A percentile compares a stretch with the other conserved stretches of the same genome.
These are phyloP conservation scores for Uloborus plumipes DNA, from an alignment of 2,888 invertebrate genomes.

Conservation along the genomic window DNA sequence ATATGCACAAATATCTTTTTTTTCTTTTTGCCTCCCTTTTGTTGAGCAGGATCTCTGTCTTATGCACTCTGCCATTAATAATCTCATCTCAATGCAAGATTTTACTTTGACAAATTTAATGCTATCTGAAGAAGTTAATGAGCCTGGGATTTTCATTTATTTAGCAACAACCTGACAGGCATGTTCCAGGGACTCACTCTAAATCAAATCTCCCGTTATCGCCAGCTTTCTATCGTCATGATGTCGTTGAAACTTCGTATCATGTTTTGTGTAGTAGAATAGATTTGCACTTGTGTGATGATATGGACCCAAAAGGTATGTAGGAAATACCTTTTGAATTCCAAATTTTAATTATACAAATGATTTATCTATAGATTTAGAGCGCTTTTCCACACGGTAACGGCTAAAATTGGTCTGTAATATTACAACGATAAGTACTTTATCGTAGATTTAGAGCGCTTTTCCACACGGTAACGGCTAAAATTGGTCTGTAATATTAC, in stretches of 20 bases:
- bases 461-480: no score
- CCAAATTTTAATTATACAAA: no score
- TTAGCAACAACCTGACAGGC: constrained; percentile 62
- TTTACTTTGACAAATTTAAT: constrained; percentile 3
- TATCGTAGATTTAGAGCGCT: no score
- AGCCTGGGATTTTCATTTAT: not conserved
- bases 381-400: no score
- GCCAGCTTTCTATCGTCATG: constrained; percentile 81
- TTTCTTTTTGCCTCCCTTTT: no score
- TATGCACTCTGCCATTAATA: no score
- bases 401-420: no score
- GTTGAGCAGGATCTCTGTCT: no score
- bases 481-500: no score
- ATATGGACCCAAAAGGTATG: constrained; percentile 81
- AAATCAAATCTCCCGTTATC: constrained; percentile 30
- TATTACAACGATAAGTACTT: no score
- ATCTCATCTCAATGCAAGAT: not conserved
- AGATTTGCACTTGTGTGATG: constrained; percentile 96
- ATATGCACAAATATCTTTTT: no score
- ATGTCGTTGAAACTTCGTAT: constrained; percentile 97
- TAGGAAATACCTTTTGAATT: not conserved
- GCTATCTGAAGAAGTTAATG: not conserved
- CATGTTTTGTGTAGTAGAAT: constrained; percentile 93
- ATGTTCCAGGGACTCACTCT: constrained; percentile 33
- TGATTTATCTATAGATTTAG: no score